Evolutionary conservation across 2,888 invertebrate genomes (phyloP).

Genomic region (Syrista parreyssii): DNA sequence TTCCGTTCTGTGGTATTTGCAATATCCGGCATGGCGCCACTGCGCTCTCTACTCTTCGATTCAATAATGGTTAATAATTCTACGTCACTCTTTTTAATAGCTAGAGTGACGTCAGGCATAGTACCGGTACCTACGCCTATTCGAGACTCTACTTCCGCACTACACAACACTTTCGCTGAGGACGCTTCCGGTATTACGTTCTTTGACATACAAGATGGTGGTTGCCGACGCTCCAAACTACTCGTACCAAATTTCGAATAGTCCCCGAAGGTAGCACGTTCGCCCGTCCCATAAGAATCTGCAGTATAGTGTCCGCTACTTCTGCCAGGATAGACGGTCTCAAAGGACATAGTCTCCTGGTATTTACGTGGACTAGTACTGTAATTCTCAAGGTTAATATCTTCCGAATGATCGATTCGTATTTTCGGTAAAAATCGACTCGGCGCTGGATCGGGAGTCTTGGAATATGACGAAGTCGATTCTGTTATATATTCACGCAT

Average conservation of each 20-base stretch:
- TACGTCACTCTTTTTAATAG: conserved; percentile 46
- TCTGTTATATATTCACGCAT: conserved; percentile 56
- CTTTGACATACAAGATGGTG: background rate
- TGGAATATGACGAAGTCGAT: conserved; percentile 20
- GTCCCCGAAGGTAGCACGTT: conserved; percentile 31
- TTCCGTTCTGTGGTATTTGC: conserved; percentile 59
- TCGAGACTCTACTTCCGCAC: conserved; percentile 58
- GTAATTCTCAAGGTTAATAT: conserved; percentile 67
- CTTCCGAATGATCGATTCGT: conserved; percentile 55
- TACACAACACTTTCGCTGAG: conserved; percentile 55
- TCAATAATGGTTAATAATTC: conserved; percentile 34
- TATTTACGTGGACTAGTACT: conserved; percentile 67
- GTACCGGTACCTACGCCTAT: conserved; percentile 35
- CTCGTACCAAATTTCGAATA: conserved; percentile 21
- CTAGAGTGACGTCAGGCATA: conserved; percentile 62
- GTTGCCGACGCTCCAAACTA: background rate
- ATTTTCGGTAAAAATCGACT: conserved; percentile 53
- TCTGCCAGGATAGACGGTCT: conserved; percentile 6
- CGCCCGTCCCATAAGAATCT: conserved; percentile 27
- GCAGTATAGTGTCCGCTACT: conserved; percentile 8
- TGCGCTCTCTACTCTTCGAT: conserved; percentile 36
- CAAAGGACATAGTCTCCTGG: conserved; percentile 43
- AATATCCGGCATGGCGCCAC: conserved; percentile 57
- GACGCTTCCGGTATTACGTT: background rate
- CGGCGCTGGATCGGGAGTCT: conserved; percentile 35